phyloP scores from a whole-genome alignment of 2,113 vertebrate genomes.

The Anolis sagrei region DNA sequence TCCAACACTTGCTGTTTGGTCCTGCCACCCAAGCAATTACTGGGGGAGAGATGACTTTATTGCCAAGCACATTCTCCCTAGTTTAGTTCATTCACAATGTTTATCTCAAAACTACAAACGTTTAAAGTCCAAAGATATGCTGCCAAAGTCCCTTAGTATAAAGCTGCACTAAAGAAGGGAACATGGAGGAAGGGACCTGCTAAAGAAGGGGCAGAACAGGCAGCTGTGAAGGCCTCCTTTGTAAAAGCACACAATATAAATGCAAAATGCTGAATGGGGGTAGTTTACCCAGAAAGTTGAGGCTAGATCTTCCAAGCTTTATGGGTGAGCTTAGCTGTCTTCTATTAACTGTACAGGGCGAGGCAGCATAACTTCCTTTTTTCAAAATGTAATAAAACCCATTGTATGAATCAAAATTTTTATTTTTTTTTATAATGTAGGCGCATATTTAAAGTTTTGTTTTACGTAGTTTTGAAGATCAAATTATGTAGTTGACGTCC shows the following conservation, averaged over 20 bases:
- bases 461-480: too few relatives aligned
- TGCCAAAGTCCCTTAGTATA: constrained; percentile 81
- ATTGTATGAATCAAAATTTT: too few relatives aligned
- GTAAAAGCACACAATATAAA: constrained; percentile 66
- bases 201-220: constrained; percentile 55
- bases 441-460: too few relatives aligned
- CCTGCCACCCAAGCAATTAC: background rate
- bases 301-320: constrained; percentile 62
- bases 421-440: too few relatives aligned
- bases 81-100: background rate
- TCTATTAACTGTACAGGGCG: constrained; percentile 64
- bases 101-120: constrained; percentile 79
- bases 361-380: too few relatives aligned
- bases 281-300: constrained; percentile 62
- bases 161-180: constrained; percentile 79
- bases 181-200: constrained; percentile 66
- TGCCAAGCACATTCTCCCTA: background rate
- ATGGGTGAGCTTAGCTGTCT: constrained; percentile 56
- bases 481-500: too few relatives aligned
- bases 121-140: constrained; percentile 78
- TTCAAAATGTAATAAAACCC: too few relatives aligned
- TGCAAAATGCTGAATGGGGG: constrained; percentile 67
- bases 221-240: constrained; percentile 68
- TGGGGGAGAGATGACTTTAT: background rate
- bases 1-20: too few relatives aligned